Evolutionary conservation across 2,113 vertebrate genomes (phyloP).

Genomic region (Salvelinus alpinus): DNA sequence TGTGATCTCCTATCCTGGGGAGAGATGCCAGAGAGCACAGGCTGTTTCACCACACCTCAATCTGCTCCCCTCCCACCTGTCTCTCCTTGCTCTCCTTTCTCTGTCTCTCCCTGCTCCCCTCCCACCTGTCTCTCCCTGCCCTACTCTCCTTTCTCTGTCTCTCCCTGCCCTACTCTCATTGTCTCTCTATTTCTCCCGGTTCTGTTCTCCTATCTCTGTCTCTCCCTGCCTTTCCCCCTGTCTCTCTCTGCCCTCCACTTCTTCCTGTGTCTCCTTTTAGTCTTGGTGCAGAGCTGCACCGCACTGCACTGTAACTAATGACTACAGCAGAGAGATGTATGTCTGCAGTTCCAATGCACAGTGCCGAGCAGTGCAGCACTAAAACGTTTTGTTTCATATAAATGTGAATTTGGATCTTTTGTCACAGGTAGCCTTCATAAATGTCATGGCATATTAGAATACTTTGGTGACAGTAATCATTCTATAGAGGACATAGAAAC

Average conservation of each 20-base stretch:
- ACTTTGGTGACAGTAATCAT: not conserved
- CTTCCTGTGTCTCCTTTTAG: constrained; percentile 32
- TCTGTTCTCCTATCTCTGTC: no score
- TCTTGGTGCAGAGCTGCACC: constrained; percentile 34
- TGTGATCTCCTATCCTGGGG: constrained; percentile 7
- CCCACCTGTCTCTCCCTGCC: constrained; percentile 27
- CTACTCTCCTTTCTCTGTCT: not conserved
- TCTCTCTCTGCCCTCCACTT: constrained; percentile 13
- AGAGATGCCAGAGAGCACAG: constrained; percentile 3
- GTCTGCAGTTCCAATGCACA: constrained; percentile 29
- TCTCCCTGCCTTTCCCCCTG: no score
- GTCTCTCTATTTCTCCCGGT: not conserved
- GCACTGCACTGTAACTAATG: constrained; percentile 52
- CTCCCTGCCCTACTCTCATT: no score
- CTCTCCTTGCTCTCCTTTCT: constrained; percentile 24
- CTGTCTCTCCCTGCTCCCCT: constrained; percentile 13
- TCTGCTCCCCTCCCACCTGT: constrained; percentile 28
- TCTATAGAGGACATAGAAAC: not conserved
- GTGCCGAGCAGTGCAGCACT: constrained; percentile 29
- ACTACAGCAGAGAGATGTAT: constrained; percentile 49
- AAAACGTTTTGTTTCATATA: not conserved
- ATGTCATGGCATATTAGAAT: not conserved
- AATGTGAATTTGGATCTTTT: not conserved
- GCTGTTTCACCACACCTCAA: constrained; percentile 25
- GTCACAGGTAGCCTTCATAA: no score